Evolutionary conservation across 2,797 vertebrate genomes (phyloP), one percentile per base, ranked within the genome.

Genomic region (Hafferia zeledoni): DNA sequence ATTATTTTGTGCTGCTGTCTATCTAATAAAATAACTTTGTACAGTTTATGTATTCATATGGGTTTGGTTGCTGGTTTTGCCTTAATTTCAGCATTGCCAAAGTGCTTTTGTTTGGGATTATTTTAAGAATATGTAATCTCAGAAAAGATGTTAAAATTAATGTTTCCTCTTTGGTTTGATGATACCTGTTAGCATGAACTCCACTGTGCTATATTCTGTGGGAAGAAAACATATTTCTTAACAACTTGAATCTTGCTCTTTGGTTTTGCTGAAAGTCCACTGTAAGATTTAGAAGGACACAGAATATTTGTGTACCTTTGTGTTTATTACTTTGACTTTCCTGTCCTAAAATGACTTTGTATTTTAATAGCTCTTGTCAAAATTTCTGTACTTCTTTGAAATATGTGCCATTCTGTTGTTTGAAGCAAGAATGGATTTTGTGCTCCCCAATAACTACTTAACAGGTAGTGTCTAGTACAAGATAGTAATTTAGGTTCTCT

Each of bases 51-150:
- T 35, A 56, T 43, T 74, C 80, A n/a, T 67, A 88, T 16, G 31
- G 25, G 15, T 71, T 89, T 89, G 18, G 28, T 57, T 82, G 17
- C 8, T 92, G 28, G 10, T 55, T 88, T 87, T 95, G 35, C 93
- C 71, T 78, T 43, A 67, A 86, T 16, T 95, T 83, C 69, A 77
- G 8, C 39, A 71, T n/a, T 77, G 27, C 64, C 35, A 61, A 60
- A 85, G 30, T 74, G 68, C 35, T 13, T 83, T 80, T 90, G 31
- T 70, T 63, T 46, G 37, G 33, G 24, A 78, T 87, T 91, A 87
- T 70, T 92, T 94, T 89, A 80, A 91, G 39, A 91, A 61, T 17
- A 39, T 56, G 49, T 49, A 85, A 86, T 61, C 39, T 91, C 35
- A 86, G 27, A 83, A 79, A 87, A 93, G 7, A 19, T 59, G 14